phyloP scores from a whole-genome alignment of 2,888 invertebrate species.

The Nomada flava region DNA sequence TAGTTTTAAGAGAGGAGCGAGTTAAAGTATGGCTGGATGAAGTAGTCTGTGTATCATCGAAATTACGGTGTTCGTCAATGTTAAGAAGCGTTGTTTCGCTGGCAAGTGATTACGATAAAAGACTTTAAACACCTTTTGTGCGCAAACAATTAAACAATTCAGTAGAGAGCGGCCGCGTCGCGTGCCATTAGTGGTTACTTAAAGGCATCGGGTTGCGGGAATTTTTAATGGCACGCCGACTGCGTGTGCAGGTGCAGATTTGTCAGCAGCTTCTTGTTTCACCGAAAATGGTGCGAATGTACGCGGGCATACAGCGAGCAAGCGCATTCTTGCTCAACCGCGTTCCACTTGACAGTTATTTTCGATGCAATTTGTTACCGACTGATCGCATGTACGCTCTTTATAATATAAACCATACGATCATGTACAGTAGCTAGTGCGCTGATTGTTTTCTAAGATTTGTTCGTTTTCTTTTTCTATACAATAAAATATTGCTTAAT shows the following conservation, averaged over 20 bases:
- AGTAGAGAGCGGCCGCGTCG: neutral
- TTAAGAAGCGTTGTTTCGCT: neutral
- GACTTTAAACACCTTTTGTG: neutral
- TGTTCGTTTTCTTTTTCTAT: conserved; percentile 78
- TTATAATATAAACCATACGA: conserved; percentile 57
- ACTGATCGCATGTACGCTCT: conserved; percentile 51
- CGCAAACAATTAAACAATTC: neutral
- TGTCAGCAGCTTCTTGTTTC: conserved; percentile 1
- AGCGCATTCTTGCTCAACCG: conserved; percentile 12
- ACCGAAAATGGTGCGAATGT: conserved; percentile 7
- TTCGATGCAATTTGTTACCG: conserved; percentile 29
- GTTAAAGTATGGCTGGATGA: neutral
- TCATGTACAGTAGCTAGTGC: conserved; percentile 77
- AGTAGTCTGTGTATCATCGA: neutral
- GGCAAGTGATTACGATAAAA: neutral
- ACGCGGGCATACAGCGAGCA: neutral
- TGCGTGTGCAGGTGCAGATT: neutral
- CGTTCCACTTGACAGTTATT: conserved; percentile 36
- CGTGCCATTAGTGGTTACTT: conserved; percentile 33
- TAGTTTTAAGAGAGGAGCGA: conserved; percentile 28
- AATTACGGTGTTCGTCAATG: conserved; percentile 1
- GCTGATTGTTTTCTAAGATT: conserved; percentile 79
- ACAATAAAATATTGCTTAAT: conserved; percentile 73
- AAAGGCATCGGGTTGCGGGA: conserved; percentile 12
- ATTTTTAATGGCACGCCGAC: conserved; percentile 13